Conservation (phyloP, 1,140 invertebrate species). For the Drosophila pachea region DNA sequence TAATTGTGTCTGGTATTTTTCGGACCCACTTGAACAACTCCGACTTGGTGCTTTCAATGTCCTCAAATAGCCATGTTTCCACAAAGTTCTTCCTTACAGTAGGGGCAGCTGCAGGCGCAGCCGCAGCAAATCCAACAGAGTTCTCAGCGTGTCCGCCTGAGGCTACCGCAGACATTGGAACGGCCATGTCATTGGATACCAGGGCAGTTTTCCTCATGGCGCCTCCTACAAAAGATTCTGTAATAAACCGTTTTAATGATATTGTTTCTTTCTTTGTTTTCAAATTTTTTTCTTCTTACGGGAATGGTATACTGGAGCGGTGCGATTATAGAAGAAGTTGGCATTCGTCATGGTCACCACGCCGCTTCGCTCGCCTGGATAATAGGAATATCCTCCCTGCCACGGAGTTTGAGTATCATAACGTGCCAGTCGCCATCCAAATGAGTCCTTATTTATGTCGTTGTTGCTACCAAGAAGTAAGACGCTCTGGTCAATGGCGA, state of each 20-base stretch:
- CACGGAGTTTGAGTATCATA: constrained; percentile 66
- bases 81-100: constrained; percentile 67
- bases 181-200: background rate
- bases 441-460: constrained; percentile 64
- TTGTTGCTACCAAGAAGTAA: constrained; percentile 81
- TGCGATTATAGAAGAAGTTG: constrained; percentile 70
- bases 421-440: constrained; percentile 73
- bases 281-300: constrained; percentile 43
- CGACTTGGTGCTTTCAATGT: constrained; percentile 61
- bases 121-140: background rate
- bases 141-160: background rate
- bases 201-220: constrained; percentile 27
- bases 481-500: constrained; percentile 93
- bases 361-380: constrained; percentile 62
- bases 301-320: constrained; percentile 33
- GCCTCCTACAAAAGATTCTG: constrained; percentile 25
- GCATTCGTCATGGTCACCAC: constrained; percentile 75
- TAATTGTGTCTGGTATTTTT: constrained; percentile 91
- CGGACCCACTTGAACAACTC: constrained; percentile 78
- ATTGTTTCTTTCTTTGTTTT: constrained; percentile 13
- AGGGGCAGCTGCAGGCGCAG: constrained; percentile 5
- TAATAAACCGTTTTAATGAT: background rate
- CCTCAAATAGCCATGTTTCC: constrained; percentile 74
- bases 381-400: constrained; percentile 72
- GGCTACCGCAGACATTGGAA: background rate